A percentile compares a stretch with the other conserved stretches of the same genome.
These are phyloP conservation scores for Drosophila miranda DNA, from an alignment of 1,140 invertebrate genomes.

Conservation along the genomic window DNA sequence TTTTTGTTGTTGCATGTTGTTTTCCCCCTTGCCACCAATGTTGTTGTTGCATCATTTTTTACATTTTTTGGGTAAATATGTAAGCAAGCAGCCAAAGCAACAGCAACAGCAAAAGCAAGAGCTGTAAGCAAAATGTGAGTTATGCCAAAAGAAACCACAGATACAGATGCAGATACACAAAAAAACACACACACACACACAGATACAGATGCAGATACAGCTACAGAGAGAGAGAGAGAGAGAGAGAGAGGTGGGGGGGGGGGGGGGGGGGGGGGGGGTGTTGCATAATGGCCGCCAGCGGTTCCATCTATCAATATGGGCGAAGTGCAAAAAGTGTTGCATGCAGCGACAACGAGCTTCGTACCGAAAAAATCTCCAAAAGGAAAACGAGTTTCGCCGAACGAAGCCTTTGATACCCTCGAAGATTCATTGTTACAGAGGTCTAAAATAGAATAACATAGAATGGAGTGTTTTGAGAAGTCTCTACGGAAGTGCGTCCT, in stretches of 20 bases:
- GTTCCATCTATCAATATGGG: constrained; percentile 77
- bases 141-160: constrained; percentile 63
- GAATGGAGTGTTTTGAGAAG: no score
- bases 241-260: no score
- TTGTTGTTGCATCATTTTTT: constrained; percentile 66
- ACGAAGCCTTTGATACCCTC: constrained; percentile 9
- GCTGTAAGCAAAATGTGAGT: constrained; percentile 50
- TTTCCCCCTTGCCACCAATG: constrained; percentile 52
- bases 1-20: constrained; percentile 30
- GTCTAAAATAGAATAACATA: no score
- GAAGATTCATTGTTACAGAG: not conserved
- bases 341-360: constrained; percentile 51
- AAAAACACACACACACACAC: constrained; percentile 23
- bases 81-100: constrained; percentile 35
- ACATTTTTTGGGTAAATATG: constrained; percentile 72
- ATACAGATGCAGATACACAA: constrained; percentile 7
- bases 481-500: no score
- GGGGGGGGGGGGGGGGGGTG: not conserved
- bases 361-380: constrained; percentile 45
- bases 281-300: constrained; percentile 73
- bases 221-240: constrained; percentile 7
- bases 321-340: constrained; percentile 68
- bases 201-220: constrained; percentile 14
- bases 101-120: constrained; percentile 6
- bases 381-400: not conserved